A percentile compares a stretch with the other conserved stretches of the same genome.
Evolutionary conservation across 2,888 invertebrate species (phyloP).

Genomic region (Acleris laterana): DNA sequence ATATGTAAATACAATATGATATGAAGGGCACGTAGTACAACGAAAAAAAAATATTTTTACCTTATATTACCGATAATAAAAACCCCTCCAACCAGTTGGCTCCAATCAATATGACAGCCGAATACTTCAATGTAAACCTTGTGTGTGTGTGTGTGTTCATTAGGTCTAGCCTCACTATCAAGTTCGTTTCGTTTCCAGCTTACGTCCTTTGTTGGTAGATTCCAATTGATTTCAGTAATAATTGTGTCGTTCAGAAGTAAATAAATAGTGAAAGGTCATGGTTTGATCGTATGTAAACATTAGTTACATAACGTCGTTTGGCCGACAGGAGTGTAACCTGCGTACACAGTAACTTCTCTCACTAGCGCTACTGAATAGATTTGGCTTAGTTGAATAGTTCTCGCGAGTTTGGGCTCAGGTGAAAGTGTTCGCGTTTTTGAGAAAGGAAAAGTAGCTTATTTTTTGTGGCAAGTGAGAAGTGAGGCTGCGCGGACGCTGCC

Average conservation of each 20-base stretch:
- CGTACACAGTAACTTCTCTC: slow-evolving; percentile 16
- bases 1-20: no score
- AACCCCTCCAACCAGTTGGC: no score
- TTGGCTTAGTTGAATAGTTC: slow-evolving; percentile 46
- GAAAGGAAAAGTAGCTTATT: slow-evolving; percentile 82
- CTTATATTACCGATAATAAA: no score
- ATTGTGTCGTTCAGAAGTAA: slow-evolving; percentile 25
- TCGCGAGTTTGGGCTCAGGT: slow-evolving; percentile 72
- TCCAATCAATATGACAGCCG: no score
- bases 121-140: no score
- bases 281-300: slow-evolving; percentile 39
- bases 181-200: no score
- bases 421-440: slow-evolving; percentile 80
- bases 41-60: no score
- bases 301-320: slow-evolving; percentile 39
- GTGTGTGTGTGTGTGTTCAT: no score
- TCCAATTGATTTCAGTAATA: not conserved
- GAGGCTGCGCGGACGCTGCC: slow-evolving; percentile 71
- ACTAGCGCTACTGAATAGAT: slow-evolving; percentile 3
- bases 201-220: no score
- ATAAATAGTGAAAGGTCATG: slow-evolving; percentile 33
- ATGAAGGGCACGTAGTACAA: no score
- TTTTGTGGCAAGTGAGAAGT: slow-evolving; percentile 68
- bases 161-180: no score
- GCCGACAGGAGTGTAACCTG: slow-evolving; percentile 44